Conservation (phyloP, 2,888 invertebrate genomes). For the Imbricaverruca yamaguchii region DNA sequence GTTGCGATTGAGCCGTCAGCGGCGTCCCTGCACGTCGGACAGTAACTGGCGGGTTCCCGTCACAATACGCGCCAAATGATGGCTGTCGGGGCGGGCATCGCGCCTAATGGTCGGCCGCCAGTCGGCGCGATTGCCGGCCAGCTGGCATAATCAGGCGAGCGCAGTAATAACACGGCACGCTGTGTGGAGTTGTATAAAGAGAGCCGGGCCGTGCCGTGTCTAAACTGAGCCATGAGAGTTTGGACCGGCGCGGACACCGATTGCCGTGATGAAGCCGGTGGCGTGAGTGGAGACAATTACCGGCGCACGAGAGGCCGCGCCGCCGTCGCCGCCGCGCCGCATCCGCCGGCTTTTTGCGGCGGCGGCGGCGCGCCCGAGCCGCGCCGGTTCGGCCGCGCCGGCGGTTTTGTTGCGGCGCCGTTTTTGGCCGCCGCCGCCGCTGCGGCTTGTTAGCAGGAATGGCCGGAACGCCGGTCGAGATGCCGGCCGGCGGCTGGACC, state of each 20-base stretch:
- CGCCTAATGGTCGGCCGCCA: neutral
- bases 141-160: neutral
- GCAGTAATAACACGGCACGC: neutral
- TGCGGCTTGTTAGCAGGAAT: conserved; percentile 1
- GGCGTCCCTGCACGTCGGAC: neutral
- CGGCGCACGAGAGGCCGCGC: conserved; percentile 10
- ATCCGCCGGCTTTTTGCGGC: conserved; percentile 1
- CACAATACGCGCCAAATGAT: conserved; percentile 1
- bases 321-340: neutral
- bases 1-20: neutral
- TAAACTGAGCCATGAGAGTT: neutral
- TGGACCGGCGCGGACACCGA: neutral
- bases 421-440: conserved; percentile 2
- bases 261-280: neutral
- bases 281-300: conserved; percentile 15
- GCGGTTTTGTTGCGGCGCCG: neutral
- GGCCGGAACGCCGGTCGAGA: neutral
- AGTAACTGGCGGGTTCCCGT: neutral
- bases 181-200: neutral
- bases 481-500: neutral
- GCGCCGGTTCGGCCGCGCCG: neutral
- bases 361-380: neutral
- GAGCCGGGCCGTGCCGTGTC: neutral
- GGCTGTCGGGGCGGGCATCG: neutral
- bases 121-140: neutral